Evolutionary conservation across 2,797 vertebrate genomes (phyloP).

Genomic region (Gadopsis marmoratus): DNA sequence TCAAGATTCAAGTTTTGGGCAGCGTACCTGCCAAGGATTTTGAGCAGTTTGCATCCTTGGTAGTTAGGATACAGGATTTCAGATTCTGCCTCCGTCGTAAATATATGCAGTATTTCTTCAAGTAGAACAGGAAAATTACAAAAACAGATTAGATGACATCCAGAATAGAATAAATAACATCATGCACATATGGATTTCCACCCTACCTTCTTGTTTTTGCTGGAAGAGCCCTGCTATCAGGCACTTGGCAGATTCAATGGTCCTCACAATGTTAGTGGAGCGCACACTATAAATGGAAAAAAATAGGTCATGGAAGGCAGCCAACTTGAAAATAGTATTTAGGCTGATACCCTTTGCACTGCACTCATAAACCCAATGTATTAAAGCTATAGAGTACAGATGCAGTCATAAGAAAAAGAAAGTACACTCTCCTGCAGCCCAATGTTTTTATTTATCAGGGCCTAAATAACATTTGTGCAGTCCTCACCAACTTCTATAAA

Average conservation of each 20-base stretch:
- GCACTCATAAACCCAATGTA: slow-evolving; percentile 29
- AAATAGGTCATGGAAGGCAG: slow-evolving; percentile 53
- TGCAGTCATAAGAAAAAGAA: too few species aligned
- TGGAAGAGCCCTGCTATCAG: slow-evolving; percentile 94
- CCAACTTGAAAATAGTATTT: slow-evolving; percentile 53
- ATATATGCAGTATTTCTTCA: slow-evolving; percentile 87
- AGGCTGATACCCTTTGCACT: slow-evolving; percentile 31
- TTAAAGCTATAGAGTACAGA: slow-evolving; percentile 9
- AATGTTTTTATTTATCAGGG: too few species aligned
- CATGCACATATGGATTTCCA: not conserved
- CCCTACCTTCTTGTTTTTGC: slow-evolving; percentile 90
- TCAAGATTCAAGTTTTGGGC: slow-evolving; percentile 51
- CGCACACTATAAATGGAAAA: slow-evolving; percentile 86
- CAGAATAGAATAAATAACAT: slow-evolving; percentile 22
- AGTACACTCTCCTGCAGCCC: too few species aligned
- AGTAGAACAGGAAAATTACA: slow-evolving; percentile 18
- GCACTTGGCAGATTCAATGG: slow-evolving; percentile 94
- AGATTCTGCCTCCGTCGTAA: slow-evolving; percentile 86
- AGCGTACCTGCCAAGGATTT: slow-evolving; percentile 83
- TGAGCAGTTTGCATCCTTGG: slow-evolving; percentile 88
- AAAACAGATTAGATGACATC: slow-evolving; percentile 19
- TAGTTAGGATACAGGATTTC: slow-evolving; percentile 96
- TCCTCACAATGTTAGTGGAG: slow-evolving; percentile 94
- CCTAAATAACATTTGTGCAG: too few species aligned
- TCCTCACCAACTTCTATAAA: too few species aligned